Evolutionary conservation across 2,797 vertebrate genomes (phyloP).

Genomic region (Oophaga sylvatica): DNA sequence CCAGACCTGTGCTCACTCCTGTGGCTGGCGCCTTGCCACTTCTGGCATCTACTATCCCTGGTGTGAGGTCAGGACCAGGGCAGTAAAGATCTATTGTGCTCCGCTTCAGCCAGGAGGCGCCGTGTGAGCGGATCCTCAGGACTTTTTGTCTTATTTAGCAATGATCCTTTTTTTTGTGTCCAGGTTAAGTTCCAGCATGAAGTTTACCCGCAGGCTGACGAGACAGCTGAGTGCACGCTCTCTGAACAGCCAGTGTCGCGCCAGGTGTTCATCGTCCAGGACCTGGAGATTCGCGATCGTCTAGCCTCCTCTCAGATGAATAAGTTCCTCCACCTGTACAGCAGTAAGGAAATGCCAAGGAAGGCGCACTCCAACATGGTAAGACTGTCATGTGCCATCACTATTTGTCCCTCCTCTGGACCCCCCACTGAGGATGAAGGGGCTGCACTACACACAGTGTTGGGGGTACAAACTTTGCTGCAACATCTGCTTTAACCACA

Average conservation of each 20-base stretch:
- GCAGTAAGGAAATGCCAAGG: conserved; percentile 96
- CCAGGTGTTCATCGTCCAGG: conserved; percentile 94
- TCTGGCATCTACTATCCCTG: too few relatives aligned
- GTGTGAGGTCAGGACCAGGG: too few relatives aligned
- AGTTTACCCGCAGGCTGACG: conserved; percentile 81
- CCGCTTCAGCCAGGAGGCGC: neutral
- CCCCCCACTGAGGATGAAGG: too few relatives aligned
- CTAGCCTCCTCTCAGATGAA: conserved; percentile 98
- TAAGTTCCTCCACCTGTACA: conserved; percentile 96
- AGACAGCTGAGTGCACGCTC: conserved; percentile 69
- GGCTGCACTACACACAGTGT: too few relatives aligned
- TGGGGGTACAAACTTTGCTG: too few relatives aligned
- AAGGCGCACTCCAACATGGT: conserved; percentile 99
- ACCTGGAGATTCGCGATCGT: conserved; percentile 93
- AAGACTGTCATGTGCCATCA: conserved; percentile 35
- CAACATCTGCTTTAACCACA: too few relatives aligned
- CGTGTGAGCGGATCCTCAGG: too few relatives aligned
- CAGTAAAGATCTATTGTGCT: too few relatives aligned
- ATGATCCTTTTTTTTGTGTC: conserved; percentile 15
- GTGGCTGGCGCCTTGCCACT: too few relatives aligned
- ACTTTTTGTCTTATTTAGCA: neutral
- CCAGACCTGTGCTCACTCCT: too few relatives aligned
- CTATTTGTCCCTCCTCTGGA: too few relatives aligned
- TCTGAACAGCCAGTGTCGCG: conserved; percentile 89
- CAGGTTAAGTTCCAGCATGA: conserved; percentile 98